These are phyloP conservation scores for Muntiacus reevesi DNA, from an alignment of 2,113 vertebrate genomes.

Conservation along the genomic window DNA sequence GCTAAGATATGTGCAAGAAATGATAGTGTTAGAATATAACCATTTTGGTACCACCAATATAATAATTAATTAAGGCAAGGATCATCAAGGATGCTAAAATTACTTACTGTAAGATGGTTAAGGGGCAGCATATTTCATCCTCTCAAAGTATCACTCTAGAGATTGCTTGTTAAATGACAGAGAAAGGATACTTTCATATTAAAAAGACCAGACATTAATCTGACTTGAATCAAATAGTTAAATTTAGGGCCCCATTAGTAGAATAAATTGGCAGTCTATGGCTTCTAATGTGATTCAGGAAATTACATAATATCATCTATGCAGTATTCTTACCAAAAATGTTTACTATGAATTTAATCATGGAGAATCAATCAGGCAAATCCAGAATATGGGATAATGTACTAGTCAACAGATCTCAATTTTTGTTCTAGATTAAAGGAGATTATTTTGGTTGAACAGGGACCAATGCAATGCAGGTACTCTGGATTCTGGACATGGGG, in stretches of 20 bases:
- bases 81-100: not conserved
- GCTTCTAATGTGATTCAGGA: not conserved
- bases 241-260: not conserved
- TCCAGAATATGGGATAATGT: not conserved
- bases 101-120: not conserved
- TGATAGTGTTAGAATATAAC: not conserved
- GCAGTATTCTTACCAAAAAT: not conserved
- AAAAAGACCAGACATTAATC: not conserved
- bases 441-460: not conserved
- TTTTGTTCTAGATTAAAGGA: not conserved
- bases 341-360: not conserved
- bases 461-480: not conserved
- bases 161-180: not conserved
- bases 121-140: not conserved
- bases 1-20: not conserved
- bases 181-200: not conserved
- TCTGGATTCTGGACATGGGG: not conserved
- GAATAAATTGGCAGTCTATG: not conserved
- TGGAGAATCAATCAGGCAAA: not conserved
- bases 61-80: not conserved
- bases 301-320: not conserved
- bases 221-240: not conserved
- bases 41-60: not conserved
- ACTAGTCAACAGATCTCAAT: not conserved
- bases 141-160: not conserved